Evolutionary conservation across 2,888 invertebrate genomes (phyloP), one percentile per base, ranked within the genome.

Genomic region (Melanargia galathea): DNA sequence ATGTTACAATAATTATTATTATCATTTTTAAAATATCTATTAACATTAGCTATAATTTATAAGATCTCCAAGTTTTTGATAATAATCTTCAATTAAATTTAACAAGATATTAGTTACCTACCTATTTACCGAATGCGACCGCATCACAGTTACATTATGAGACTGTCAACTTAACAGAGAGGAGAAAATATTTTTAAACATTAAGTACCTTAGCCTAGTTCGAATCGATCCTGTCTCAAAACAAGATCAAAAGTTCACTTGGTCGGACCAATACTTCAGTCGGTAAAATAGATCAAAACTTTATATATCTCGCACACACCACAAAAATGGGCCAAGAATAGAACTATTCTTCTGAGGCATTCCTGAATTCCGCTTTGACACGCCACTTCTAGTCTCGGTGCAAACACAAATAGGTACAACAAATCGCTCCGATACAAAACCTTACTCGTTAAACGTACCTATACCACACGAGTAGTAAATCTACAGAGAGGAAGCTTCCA

Each of bases 261-360:
- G 90, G 90, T 90, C 90, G 90, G 90, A 90, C 90, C 90, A 90
- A 89, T 87, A 90, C 86, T 83, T 91, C 90, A 91, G 90, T 90
- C 90, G 81, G 84, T 87, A 86, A 87, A 86, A 88, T 86, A 79
- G 86, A 85, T 89, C 84, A 86, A 87, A 87, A 87, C 83, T 82
- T 79, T 83, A 78, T 77, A 78, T 73, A 75, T 72, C 64, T 74
- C 79, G 71, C 72, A 74, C 71, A 71, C 66, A 66, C 64, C 63
- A 70, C 56, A 52, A 33, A 52, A 61, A 67, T 45, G 24, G 52
- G 57, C 59, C 65, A 13, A 54, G 49, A 40, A 40, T 20, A 46
- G 51, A 35, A 55, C 54, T 51, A 16, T 54, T 33, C 58, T 38
- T 24, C 40, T 52, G 51, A 56, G 51, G 49, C 35, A 48, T 48